Percentiles rank a stretch among this genome's conserved stretches.
Conservation (phyloP, 2,797 vertebrate species). For the Aeoliscus strigatus region DNA sequence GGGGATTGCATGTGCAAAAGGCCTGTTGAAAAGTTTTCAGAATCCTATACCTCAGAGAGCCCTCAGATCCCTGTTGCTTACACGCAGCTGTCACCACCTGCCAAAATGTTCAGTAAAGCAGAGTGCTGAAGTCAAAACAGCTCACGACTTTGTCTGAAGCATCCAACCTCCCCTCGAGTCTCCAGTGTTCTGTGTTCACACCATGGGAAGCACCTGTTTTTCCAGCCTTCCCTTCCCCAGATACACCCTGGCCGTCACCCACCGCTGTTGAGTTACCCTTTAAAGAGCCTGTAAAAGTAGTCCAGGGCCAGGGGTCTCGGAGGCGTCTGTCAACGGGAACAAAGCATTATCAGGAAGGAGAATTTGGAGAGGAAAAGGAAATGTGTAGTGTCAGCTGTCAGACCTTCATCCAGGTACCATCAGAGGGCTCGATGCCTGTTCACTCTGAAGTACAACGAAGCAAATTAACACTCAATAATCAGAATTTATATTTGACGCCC, state of each 20-base stretch:
- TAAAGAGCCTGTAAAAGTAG: conserved; percentile 35
- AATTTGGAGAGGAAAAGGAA: conserved; percentile 35
- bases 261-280: conserved; percentile 32
- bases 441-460: conserved; percentile 13
- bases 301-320: conserved; percentile 27
- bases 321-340: conserved; percentile 33
- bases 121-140: conserved; percentile 72
- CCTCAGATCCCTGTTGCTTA: conserved; percentile 49
- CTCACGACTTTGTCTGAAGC: conserved; percentile 61
- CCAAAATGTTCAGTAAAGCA: conserved; percentile 49
- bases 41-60: conserved; percentile 22
- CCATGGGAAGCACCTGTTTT: conserved; percentile 70
- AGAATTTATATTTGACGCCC: not conserved
- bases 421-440: conserved; percentile 24
- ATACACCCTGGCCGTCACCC: conserved; percentile 46
- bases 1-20: conserved; percentile 10
- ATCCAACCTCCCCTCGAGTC: conserved; percentile 52
- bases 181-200: conserved; percentile 34
- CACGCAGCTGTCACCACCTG: conserved; percentile 64
- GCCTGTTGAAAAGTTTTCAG: conserved; percentile 18
- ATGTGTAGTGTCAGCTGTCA: conserved; percentile 53
- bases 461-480: conserved; percentile 9
- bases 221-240: conserved; percentile 30
- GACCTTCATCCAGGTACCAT: conserved; percentile 27
- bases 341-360: conserved; percentile 36